Evolutionary conservation across 2,888 invertebrate species (phyloP).

Genomic region (Atethmia centrago): DNA sequence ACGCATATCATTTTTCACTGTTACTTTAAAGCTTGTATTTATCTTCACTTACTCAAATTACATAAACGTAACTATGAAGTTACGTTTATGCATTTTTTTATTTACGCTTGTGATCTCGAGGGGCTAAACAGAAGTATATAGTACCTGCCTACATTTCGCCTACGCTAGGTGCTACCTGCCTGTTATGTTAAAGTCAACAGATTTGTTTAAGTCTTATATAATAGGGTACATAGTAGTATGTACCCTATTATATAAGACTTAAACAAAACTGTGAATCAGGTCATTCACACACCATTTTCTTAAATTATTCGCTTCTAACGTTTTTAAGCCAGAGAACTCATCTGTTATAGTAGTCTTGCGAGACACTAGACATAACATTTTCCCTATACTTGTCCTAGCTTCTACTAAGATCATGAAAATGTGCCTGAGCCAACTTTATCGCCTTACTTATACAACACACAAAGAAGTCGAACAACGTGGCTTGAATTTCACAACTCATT

Average conservation of each 20-base stretch:
- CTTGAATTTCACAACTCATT: neutral
- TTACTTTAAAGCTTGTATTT: neutral
- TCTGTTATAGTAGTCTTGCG: neutral
- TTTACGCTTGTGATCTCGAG: neutral
- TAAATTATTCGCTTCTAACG: neutral
- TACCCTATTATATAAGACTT: too few species aligned
- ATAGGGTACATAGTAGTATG: too few species aligned
- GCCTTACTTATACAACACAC: neutral
- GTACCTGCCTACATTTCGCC: fast-evolving
- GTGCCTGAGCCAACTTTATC: neutral
- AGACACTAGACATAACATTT: neutral
- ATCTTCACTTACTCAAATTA: neutral
- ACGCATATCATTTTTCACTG: neutral
- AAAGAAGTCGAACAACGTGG: neutral
- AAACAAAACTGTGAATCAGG: too few species aligned
- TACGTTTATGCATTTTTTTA: too few species aligned
- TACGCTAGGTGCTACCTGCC: too few species aligned
- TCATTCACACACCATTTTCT: neutral
- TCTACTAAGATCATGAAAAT: neutral
- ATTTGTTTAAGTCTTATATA: neutral
- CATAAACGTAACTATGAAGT: too few species aligned
- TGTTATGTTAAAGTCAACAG: too few species aligned
- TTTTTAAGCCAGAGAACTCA: neutral
- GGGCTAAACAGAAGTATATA: neutral
- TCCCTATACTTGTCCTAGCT: neutral